Conservation (phyloP, 2,113 vertebrate species). For the Balaeniceps rex region DNA sequence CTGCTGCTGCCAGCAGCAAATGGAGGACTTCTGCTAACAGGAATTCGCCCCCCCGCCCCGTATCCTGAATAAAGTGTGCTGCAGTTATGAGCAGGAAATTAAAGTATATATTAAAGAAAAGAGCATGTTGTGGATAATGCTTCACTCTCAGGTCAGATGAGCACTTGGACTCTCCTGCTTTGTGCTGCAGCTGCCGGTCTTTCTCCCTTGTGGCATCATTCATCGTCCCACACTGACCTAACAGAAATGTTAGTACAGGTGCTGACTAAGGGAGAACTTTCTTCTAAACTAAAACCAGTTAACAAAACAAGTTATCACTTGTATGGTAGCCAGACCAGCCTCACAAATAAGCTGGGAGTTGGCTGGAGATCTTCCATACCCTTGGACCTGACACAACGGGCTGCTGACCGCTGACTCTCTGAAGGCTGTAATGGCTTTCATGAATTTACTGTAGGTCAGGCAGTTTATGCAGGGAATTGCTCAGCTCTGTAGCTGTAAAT, state of each 20-base stretch:
- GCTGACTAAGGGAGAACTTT: not conserved
- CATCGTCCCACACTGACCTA: not conserved
- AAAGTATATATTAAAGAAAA: not conserved
- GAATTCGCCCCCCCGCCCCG: not conserved
- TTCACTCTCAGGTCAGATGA: not conserved
- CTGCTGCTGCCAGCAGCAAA: not conserved
- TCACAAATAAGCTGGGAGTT: not conserved
- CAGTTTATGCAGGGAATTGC: not conserved
- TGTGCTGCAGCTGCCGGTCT: not conserved
- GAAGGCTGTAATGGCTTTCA: not conserved
- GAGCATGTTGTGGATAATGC: not conserved
- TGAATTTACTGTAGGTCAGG: not conserved
- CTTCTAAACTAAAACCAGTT: not conserved
- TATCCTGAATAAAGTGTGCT: not conserved
- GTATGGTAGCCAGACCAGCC: not conserved
- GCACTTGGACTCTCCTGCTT: not conserved
- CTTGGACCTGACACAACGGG: not conserved
- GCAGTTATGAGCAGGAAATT: conserved; percentile 19
- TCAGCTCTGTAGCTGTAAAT: not conserved
- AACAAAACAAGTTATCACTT: not conserved
- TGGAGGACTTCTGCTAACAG: not conserved
- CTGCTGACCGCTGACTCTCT: not conserved
- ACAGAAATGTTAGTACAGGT: not conserved
- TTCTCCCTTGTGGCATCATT: not conserved
- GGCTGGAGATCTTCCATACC: not conserved